A percentile compares a stretch with the other conserved stretches of the same genome.
phyloP scores from a whole-genome alignment of 2,113 vertebrate genomes.

The Himantopus leucocephalus region DNA sequence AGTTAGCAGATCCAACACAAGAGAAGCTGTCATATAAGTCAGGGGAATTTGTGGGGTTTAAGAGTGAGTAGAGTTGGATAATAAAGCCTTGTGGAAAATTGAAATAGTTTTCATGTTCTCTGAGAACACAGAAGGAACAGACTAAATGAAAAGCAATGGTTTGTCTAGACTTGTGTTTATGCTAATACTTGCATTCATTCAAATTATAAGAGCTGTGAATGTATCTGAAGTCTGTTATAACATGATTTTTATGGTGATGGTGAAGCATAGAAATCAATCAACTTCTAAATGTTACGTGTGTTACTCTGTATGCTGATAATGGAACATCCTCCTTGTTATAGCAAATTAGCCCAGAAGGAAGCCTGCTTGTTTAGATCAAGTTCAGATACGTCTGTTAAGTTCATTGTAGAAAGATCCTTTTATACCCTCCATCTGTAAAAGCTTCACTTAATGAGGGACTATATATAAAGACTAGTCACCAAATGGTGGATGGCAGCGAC shows the following conservation, averaged over 20 bases:
- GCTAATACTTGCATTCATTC: not conserved
- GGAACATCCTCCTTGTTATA: not conserved
- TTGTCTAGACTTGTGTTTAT: not conserved
- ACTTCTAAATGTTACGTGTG: not conserved
- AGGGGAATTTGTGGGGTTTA: not conserved
- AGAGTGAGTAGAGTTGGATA: not conserved
- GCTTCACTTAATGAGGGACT: not conserved
- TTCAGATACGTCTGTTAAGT: not conserved
- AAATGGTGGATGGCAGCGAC: not conserved
- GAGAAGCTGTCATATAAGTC: not conserved
- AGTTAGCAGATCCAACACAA: not conserved
- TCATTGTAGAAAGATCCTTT: not conserved
- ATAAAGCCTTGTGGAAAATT: not conserved
- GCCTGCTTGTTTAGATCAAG: not conserved
- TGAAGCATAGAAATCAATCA: not conserved
- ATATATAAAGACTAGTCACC: not conserved
- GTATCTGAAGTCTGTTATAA: not conserved
- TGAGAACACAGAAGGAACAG: not conserved
- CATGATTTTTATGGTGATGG: not conserved
- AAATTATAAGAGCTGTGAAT: not conserved
- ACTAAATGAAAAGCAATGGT: not conserved
- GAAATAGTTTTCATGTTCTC: not conserved
- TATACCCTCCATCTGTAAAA: not conserved
- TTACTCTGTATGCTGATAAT: not conserved
- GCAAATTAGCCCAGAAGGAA: not conserved